These are phyloP conservation scores for Panulirus ornatus DNA, from an alignment of 1,140 invertebrate species.

Conservation along the genomic window DNA sequence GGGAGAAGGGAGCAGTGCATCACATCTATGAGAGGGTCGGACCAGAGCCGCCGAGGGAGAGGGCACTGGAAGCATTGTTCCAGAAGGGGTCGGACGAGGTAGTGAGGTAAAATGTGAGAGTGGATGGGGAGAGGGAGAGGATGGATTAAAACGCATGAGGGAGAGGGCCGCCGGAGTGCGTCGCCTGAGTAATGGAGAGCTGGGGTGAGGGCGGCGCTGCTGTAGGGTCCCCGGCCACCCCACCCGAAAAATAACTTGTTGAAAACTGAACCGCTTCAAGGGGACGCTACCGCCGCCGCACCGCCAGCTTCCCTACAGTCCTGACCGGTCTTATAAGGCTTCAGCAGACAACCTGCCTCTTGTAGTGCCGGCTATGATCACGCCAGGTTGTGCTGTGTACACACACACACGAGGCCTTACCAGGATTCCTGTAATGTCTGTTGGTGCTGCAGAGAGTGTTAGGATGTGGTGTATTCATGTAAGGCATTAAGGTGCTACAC, in stretches of 20 bases:
- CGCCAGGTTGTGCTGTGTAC: no score
- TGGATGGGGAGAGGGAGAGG: slow-evolving; percentile 21
- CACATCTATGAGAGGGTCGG: slow-evolving; percentile 1
- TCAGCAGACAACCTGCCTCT: no score
- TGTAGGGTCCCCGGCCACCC: background rate
- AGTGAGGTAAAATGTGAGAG: slow-evolving; percentile 18
- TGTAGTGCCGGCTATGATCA: no score
- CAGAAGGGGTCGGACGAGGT: slow-evolving; percentile 16
- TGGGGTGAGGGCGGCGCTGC: slow-evolving; percentile 4
- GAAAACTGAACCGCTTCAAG: slow-evolving; percentile 56
- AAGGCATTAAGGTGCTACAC: no score
- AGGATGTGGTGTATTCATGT: no score
- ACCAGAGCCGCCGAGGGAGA: slow-evolving; percentile 1
- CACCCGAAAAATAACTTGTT: slow-evolving; percentile 61
- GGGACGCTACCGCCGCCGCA: slow-evolving; percentile 24
- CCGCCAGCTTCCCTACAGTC: no score
- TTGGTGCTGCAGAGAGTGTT: no score
- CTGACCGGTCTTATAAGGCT: no score
- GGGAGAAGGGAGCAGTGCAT: slow-evolving; percentile 10
- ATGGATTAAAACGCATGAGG: slow-evolving; percentile 35
- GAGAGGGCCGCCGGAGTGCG: background rate
- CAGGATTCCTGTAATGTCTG: no score
- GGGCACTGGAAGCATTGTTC: background rate
- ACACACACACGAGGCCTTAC: no score
- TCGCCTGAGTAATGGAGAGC: slow-evolving; percentile 35